Evolutionary conservation across 1,140 invertebrate genomes (phyloP), one percentile per base, ranked within the genome.

Genomic region (Luehdorfia chinensis): DNA sequence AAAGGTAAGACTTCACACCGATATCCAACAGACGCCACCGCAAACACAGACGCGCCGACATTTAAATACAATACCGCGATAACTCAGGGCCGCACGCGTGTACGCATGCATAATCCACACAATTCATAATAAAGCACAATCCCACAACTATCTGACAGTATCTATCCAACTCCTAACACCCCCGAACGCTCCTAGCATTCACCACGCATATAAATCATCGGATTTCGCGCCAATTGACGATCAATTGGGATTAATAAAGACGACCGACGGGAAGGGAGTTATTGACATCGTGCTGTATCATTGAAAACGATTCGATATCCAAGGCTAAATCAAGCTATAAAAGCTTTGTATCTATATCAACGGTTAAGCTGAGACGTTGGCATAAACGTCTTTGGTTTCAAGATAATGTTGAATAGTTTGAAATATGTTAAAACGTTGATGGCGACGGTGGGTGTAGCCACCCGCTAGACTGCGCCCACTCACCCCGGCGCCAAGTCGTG

Each of bases 51-150:
- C 64, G 69, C 59, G 57, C 48, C 46, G 32, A 33, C 45, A 84
- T 84, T 84, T 77, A 66, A 81, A 84, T 84, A 84, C 76, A 85
- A 85, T 85, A 55, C 70, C 48, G 65, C 78, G 61, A 79, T 79
- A 75, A 60, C 74, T 81, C 76, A 79, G 64, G 61, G 64, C 68
- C 76, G 73, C 66, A 68, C 55, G 66, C 58, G 59, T 59, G 56
- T 63, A 57, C 57, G 68, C 70, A 75, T 78, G 63, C 70, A 76
- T 80, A 80, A 78, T 77, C 57, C 31, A 47, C 47, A 59, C 58
- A 56, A 56, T 67, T 67, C 58, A 59, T 74, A 79, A 75, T 74
- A 66, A 60, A 56, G 55, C 68, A 72, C 71, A 75, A 75, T 77
- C 69, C 51, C 59, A 31, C 31, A 51, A 65, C 68, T 48, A 66